A percentile compares a stretch with the other conserved stretches of the same genome.
Conservation (phyloP, 1,140 invertebrate species). For the Hormaphis cornu region DNA sequence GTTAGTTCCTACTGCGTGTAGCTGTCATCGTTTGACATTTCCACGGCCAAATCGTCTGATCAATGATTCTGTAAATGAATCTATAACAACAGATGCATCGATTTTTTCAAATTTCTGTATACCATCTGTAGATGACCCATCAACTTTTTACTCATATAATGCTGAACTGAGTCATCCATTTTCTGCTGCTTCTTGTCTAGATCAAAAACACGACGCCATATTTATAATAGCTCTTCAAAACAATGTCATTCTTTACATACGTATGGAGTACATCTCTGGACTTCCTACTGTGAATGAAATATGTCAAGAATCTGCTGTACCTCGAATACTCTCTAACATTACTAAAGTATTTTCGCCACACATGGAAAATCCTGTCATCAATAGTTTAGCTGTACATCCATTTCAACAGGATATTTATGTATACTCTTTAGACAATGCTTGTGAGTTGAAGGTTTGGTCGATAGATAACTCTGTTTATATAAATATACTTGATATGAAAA, state of each 20-base stretch:
- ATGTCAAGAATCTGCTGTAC: slow-evolving; percentile 29
- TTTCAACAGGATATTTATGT: slow-evolving; percentile 29
- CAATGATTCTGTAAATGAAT: slow-evolving; percentile 1
- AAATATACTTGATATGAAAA: slow-evolving; percentile 29
- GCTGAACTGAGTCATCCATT: slow-evolving; percentile 27
- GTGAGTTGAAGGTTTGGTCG: slow-evolving; percentile 28
- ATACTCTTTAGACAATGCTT: slow-evolving; percentile 12
- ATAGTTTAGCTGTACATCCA: slow-evolving; percentile 23
- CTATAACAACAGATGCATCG: neutral
- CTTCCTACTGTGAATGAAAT: slow-evolving; percentile 21
- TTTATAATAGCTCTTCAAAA: slow-evolving; percentile 28
- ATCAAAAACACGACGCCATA: slow-evolving; percentile 25
- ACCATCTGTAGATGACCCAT: slow-evolving; percentile 18
- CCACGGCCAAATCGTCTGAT: slow-evolving; percentile 49
- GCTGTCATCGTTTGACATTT: slow-evolving; percentile 75
- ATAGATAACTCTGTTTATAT: slow-evolving; percentile 26
- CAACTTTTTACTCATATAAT: slow-evolving; percentile 23
- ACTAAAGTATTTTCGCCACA: slow-evolving; percentile 23
- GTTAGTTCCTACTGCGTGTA: slow-evolving; percentile 80
- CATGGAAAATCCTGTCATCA: slow-evolving; percentile 26
- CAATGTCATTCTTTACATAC: slow-evolving; percentile 18
- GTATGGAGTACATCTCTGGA: slow-evolving; percentile 24
- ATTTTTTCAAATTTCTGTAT: slow-evolving; percentile 21
- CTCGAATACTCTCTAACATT: slow-evolving; percentile 26
- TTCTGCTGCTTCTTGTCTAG: slow-evolving; percentile 25